phyloP scores from a whole-genome alignment of 2,113 vertebrate genomes.

The Micromys minutus region DNA sequence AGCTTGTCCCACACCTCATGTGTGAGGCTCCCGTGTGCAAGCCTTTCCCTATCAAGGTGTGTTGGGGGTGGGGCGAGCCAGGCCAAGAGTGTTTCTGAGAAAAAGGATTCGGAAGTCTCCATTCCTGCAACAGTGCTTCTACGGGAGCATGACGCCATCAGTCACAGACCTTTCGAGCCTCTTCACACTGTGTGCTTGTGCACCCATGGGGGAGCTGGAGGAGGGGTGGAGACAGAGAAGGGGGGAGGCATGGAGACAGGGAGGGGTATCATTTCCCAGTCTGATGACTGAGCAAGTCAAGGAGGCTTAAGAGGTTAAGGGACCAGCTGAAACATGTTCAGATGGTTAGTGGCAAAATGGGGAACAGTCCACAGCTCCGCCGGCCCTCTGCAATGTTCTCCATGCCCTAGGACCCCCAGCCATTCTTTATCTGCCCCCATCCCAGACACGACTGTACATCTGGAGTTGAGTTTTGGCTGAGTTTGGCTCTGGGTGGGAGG shows the following conservation, averaged over 20 bases:
- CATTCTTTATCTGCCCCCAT: background rate
- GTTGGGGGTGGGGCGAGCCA: background rate
- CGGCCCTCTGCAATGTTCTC: background rate
- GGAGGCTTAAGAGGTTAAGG: background rate
- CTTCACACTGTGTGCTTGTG: fast-evolving
- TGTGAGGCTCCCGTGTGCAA: background rate
- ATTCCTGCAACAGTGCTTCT: background rate
- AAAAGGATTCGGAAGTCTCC: background rate
- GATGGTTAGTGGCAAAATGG: background rate
- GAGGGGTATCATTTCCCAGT: background rate
- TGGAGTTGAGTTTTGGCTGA: no score
- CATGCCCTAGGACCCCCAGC: fast-evolving
- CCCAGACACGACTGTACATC: background rate
- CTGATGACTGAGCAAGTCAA: background rate
- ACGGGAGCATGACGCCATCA: background rate
- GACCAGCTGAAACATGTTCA: background rate
- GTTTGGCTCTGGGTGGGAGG: background rate
- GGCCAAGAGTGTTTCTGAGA: background rate
- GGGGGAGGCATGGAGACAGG: no score
- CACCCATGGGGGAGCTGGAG: background rate
- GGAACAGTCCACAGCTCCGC: background rate
- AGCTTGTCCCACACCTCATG: fast-evolving
- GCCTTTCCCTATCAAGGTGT: background rate
- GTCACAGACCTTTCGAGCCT: background rate
- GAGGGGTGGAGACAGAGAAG: no score